phyloP scores from a whole-genome alignment of 1,140 invertebrate genomes.

The Drosophila bifasciata region DNA sequence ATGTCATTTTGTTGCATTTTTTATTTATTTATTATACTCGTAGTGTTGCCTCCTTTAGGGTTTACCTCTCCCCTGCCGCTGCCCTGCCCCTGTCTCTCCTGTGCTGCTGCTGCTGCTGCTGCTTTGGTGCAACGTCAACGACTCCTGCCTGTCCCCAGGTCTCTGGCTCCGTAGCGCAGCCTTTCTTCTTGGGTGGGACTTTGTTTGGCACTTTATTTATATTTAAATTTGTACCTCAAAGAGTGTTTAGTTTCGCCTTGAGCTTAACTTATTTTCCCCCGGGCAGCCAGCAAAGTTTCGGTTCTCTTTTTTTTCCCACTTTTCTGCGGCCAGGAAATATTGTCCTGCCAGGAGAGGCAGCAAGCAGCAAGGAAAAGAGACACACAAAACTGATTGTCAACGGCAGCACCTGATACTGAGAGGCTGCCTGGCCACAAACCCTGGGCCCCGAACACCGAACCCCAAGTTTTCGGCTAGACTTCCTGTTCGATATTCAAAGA shows the following conservation, averaged over 20 bases:
- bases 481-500: conserved; percentile 69
- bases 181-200: conserved; percentile 56
- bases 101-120: conserved; percentile 40
- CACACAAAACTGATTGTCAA: conserved; percentile 51
- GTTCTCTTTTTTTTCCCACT: conserved; percentile 19
- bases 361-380: conserved; percentile 22
- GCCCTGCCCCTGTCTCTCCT: background rate
- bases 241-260: conserved; percentile 74
- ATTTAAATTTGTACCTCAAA: conserved; percentile 80
- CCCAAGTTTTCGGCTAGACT: conserved; percentile 34
- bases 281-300: conserved; percentile 53
- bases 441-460: background rate
- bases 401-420: conserved; percentile 39
- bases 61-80: background rate
- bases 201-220: conserved; percentile 82
- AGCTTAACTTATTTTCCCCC: conserved; percentile 61
- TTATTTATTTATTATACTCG: conserved; percentile 73
- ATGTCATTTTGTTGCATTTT: conserved; percentile 78
- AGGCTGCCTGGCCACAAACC: conserved; percentile 1
- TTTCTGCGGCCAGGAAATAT: conserved; percentile 54
- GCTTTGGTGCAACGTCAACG: conserved; percentile 40
- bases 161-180: conserved; percentile 6
- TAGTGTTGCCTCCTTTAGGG: conserved; percentile 53
- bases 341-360: conserved; percentile 48
- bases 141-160: no score